phyloP scores from a whole-genome alignment of 2,113 vertebrate genomes.

The Hippocampus zosterae region DNA sequence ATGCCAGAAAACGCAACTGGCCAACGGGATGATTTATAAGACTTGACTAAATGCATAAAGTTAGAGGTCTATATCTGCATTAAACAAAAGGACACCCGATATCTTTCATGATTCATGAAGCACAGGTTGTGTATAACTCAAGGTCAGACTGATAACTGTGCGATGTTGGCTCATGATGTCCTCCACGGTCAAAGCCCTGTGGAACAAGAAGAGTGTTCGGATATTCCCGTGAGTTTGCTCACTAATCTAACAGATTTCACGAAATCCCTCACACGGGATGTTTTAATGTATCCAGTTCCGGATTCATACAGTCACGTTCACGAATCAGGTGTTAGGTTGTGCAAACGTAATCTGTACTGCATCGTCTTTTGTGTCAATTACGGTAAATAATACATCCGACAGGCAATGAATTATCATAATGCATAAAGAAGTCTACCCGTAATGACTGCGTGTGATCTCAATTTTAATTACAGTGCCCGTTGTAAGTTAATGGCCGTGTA shows the following conservation, averaged over 20 bases:
- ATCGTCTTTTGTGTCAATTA: no score
- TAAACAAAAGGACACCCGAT: conserved; percentile 45
- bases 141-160: conserved; percentile 55
- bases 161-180: conserved; percentile 37
- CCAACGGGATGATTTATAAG: conserved; percentile 51
- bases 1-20: conserved; percentile 37
- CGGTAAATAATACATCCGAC: not conserved
- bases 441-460: not conserved
- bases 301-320: no score
- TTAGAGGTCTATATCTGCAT: conserved; percentile 55
- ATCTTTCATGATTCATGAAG: conserved; percentile 56
- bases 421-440: not conserved
- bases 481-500: conserved; percentile 9
- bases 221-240: not conserved
- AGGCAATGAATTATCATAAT: not conserved
- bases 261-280: not conserved
- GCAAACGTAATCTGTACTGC: no score
- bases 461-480: conserved; percentile 8
- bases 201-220: not conserved
- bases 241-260: not conserved
- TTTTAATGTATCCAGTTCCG: no score
- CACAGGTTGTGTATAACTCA: conserved; percentile 39
- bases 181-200: conserved; percentile 12
- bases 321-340: no score
- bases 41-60: conserved; percentile 45